phyloP scores from a whole-genome alignment of 2,113 vertebrate species.

The Prunella fulvescens region DNA sequence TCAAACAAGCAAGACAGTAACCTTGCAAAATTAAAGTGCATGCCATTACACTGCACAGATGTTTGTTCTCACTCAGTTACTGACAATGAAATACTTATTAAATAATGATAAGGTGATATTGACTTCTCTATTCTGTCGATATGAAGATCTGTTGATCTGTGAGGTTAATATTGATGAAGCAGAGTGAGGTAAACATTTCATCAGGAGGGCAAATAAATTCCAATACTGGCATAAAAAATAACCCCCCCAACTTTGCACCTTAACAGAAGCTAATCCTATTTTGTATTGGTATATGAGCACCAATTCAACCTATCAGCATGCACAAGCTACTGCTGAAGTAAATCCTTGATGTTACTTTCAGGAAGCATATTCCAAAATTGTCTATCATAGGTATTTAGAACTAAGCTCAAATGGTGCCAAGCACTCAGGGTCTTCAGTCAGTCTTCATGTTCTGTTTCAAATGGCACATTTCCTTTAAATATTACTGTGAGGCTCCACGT shows the following conservation, averaged over 20 bases:
- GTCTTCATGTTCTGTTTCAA: not conserved
- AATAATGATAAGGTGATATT: constrained; percentile 72
- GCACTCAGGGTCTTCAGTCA: not conserved
- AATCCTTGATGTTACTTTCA: not conserved
- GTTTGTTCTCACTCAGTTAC: constrained; percentile 62
- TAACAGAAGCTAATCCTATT: not conserved
- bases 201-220: constrained; percentile 38
- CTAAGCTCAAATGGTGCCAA: not conserved
- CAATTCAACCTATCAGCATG: not conserved
- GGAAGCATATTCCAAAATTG: constrained; percentile 11
- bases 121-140: constrained; percentile 65
- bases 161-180: constrained; percentile 60
- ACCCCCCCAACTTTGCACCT: not conserved
- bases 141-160: constrained; percentile 68
- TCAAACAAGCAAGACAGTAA: constrained; percentile 8
- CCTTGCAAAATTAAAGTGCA: constrained; percentile 54
- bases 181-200: constrained; percentile 47
- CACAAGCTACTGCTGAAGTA: not conserved
- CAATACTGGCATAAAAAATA: not conserved
- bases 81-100: constrained; percentile 72
- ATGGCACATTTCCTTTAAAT: not conserved
- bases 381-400: constrained; percentile 26
- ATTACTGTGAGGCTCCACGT: not conserved
- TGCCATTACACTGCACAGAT: constrained; percentile 44
- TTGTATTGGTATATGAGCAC: not conserved